Base-by-base conservation (phyloP, 2,888 invertebrate species). In the Pheosia tremula region DNA sequence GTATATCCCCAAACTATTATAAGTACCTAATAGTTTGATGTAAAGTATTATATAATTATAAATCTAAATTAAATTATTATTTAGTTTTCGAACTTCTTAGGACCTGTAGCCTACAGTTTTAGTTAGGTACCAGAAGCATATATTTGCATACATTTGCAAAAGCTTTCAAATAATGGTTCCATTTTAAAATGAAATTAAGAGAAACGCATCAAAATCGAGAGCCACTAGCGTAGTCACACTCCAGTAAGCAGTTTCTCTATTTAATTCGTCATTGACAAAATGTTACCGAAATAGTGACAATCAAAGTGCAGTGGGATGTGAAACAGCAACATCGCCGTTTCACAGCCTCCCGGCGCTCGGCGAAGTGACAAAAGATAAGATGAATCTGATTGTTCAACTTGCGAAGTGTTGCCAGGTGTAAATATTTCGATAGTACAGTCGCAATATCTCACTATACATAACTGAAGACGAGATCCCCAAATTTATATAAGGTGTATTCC, bases 211-310 rank as follows among this genome's bases (percentile, higher is more conserved):
- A 8, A 10, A 43, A 8, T 43, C 43, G 24, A 24, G 41, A 8
- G 9, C 47, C 47, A 9, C 50, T 9, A 50, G 6, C 8, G 24
- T 8, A 24, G 50, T 50, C 50, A 50, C 50, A 24, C 24, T 24
- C 50, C 50, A 50, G 50, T 50, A 37, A 53, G 10, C 53, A 37
- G 53, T 53, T 53, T 53, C 53, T 53, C 53, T 53, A 53, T 37
- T 53, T 11, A 11, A 53, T 53, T 53, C 53, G 53, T 9, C 52
- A 53, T 53, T 53, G 53, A 53, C 53, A 53, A 53, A 53, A 53
- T 53, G 11, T 53, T 5, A 53, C 53, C 37, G 36, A 53, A 53
- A 53, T 53, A 3, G 37, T 4, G 5, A 53, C 10, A 53, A 53
- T 53, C 10, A 37, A 53, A 53, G 53, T 9, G 53, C 53, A 53